These are phyloP conservation scores for Turritopsis rubra DNA, from an alignment of 30 jellyfish, hydroid and myxozoan species.

Conservation along the genomic window DNA sequence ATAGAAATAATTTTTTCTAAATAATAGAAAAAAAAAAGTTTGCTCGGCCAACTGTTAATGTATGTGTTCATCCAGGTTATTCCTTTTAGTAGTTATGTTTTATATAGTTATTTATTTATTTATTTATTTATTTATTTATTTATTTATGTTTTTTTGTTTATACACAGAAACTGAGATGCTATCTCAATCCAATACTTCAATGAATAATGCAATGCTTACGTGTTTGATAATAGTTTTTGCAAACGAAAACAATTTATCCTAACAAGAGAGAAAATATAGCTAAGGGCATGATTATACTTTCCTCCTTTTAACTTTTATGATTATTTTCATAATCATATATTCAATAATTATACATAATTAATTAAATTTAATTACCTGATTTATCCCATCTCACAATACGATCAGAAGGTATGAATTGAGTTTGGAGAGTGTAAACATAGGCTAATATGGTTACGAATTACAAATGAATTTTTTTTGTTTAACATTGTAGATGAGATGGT, in stretches of 20 bases:
- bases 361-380: too few relatives aligned
- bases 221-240: background rate
- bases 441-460: background rate
- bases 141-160: background rate
- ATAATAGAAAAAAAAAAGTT: background rate
- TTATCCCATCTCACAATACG: too few relatives aligned
- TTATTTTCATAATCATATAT: too few relatives aligned
- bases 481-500: background rate
- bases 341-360: too few relatives aligned
- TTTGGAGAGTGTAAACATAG: background rate
- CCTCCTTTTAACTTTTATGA: too few relatives aligned
- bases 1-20: too few relatives aligned
- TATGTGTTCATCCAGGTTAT: background rate
- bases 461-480: too few relatives aligned
- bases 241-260: background rate
- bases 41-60: background rate
- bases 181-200: background rate
- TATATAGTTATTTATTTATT: too few relatives aligned
- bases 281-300: background rate
- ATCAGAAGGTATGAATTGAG: too few relatives aligned
- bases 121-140: too few relatives aligned
- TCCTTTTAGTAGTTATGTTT: background rate
- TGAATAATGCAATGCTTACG: too few relatives aligned
- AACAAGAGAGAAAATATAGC: background rate
- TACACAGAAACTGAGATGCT: background rate